Evolutionary conservation across 2,888 invertebrate species (phyloP), one percentile per base, ranked within the genome.

Genomic region (Eueremaeus valkanovi): DNA sequence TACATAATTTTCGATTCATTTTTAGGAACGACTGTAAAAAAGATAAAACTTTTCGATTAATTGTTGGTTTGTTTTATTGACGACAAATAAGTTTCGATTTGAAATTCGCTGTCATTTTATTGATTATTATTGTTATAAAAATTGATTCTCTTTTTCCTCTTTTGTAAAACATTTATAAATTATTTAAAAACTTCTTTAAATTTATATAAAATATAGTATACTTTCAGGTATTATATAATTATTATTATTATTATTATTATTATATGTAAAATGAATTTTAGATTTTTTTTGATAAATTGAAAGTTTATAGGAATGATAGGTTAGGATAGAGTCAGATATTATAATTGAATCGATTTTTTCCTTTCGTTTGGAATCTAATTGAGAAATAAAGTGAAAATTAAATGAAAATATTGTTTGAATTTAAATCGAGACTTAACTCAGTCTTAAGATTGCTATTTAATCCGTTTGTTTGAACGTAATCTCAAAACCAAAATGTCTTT

Each of bases 51-150:
- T 36, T 51, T n/a, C n/a, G 6, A 51, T 21, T 61, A 61, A 29
- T 61, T 61, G 61, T 61, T 61, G 61, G 61, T 61, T 61, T 61
- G 29, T 33, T 33, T 61, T 61, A 61, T 61, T 61, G 61, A 61
- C n/a, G n/a, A n/a, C n/a, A n/a, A n/a, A n/a, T n/a, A 61, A 21
- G 33, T 61, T 61, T 61, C 61, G 27, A 61, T 31, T 29, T 61
- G 3, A 24, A 29, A 61, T 33, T 11, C 27, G 29, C 18, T 61
- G 24, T 21, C 51, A 21, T 45, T 45, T 18, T 11, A 45, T 45
- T 16, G 27, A 16, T n/a, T 61, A n/a, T 61, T 61, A 61, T 61
- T 61, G 21, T 61, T 61, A 31, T 61, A 61, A 31, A 27, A 61
- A 11, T 51, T 51, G n/a, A 21, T 61, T 24, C 21, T 61, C 16